Evolutionary conservation across 1,140 invertebrate species (phyloP), one percentile per base, ranked within the genome.

Genomic region (Achroia grisella): DNA sequence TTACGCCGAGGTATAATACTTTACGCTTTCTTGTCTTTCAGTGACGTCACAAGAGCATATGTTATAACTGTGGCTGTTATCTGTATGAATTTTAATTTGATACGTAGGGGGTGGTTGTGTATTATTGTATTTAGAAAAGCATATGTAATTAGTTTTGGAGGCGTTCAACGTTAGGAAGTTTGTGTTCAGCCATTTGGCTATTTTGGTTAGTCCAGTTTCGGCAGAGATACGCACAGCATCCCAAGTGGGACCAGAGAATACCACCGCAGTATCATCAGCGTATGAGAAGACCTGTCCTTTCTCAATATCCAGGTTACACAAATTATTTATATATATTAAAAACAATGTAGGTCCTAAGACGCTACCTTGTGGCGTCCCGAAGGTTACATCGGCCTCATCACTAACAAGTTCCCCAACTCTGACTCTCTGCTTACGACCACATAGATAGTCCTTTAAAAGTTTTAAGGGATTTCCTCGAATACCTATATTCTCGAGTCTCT

Each of bases 401-500:
- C 46, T 48, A 4, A 3, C 3, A 2, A 3, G 10, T 3, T 41
- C 12, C n/a, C 11, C 28, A 10, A 49, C 10, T 43, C 42, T 49
- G 2, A 42, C 33, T 11, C 9, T 2, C 35, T 49, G 39, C 5
- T 8, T 28, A 1, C 47, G 12, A n/a, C 35, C 14, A 30, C 10
- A 9, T 2, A 49, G 13, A 10, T 49, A 49, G 13, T 33, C 37
- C 27, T 35, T 31, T 27, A 49, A 17, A 1, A 36, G 10, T n/a
- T 27, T 11, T 12, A 42, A 28, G 5, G 31, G 14, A 32, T 32
- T 31, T 10, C 39, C 56, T 23, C 55, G 37, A n/a, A 57, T 46
- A 12, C 56, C 56, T 4, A 52, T 11, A 8, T 44, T 47, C 12
- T 60, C 12, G 10, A 69, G 39, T 34, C 44, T 53, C 1, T 42